Conservation (phyloP, 2,797 vertebrate species). For the Melanotaenia trifasciata region DNA sequence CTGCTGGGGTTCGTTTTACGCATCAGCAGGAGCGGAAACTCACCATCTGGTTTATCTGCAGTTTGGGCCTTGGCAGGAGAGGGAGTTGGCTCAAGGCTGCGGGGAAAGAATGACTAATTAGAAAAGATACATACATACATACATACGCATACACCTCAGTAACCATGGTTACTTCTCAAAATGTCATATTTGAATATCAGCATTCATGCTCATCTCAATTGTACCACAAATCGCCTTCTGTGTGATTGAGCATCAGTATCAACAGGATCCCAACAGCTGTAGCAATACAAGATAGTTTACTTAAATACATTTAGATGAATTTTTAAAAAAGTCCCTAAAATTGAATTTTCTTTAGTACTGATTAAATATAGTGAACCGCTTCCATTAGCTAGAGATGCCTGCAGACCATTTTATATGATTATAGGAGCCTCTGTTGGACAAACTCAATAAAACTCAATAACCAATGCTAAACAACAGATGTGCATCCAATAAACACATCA, state of each 20-base stretch:
- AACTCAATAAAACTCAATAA: constrained; percentile 20
- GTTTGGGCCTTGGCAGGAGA: constrained; percentile 79
- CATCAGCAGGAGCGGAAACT: constrained; percentile 72
- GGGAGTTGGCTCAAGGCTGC: constrained; percentile 79
- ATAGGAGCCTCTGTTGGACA: constrained; percentile 7
- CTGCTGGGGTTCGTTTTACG: constrained; percentile 55
- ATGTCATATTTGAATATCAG: constrained; percentile 44
- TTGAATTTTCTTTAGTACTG: not conserved
- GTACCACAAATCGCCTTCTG: constrained; percentile 28
- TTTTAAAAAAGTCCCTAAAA: constrained; percentile 4
- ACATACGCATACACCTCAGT: constrained; percentile 17
- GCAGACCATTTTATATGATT: constrained; percentile 5
- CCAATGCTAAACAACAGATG: constrained; percentile 12
- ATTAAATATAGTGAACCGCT: not conserved
- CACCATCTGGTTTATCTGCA: constrained; percentile 82
- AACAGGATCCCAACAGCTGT: constrained; percentile 29
- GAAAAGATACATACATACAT: constrained; percentile 28
- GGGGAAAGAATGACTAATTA: constrained; percentile 75
- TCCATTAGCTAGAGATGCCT: constrained; percentile 1
- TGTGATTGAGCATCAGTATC: constrained; percentile 21
- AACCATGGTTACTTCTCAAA: constrained; percentile 68
- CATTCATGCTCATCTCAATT: constrained; percentile 29
- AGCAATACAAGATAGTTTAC: not conserved
- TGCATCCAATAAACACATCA: constrained; percentile 10
- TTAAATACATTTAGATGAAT: not conserved